Percentiles rank a stretch among this genome's conserved stretches.
Evolutionary conservation across 2,888 invertebrate species (phyloP).

Genomic region (Caenorhabditis sinica): DNA sequence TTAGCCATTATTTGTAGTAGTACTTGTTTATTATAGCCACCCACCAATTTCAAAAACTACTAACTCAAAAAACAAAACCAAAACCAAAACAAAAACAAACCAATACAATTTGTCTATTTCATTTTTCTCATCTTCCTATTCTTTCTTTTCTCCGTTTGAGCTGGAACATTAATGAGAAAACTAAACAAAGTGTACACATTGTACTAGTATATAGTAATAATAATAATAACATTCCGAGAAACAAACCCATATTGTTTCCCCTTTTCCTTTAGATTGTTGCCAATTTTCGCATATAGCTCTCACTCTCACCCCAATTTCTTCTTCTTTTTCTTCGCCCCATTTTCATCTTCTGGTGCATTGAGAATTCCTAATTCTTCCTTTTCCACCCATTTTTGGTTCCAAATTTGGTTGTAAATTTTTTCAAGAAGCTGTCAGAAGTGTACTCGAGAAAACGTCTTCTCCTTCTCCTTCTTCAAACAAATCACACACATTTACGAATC

Average conservation of each 20-base stretch:
- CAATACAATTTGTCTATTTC: constrained; percentile 1
- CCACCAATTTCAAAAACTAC: constrained; percentile 10
- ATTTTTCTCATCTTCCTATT: neutral
- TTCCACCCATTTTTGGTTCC: constrained; percentile 7
- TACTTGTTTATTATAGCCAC: neutral
- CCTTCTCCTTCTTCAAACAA: constrained; percentile 29
- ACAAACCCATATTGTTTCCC: constrained; percentile 42
- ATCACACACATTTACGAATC: constrained; percentile 10
- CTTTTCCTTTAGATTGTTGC: constrained; percentile 31
- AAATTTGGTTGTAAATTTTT: too few relatives aligned
- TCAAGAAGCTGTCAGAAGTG: constrained; percentile 35
- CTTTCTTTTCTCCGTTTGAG: neutral
- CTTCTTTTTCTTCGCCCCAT: constrained; percentile 18
- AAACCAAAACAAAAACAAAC: constrained; percentile 30
- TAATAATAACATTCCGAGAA: constrained; percentile 5
- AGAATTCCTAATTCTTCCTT: constrained; percentile 11
- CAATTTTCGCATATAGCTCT: constrained; percentile 32
- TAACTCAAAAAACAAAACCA: too few relatives aligned
- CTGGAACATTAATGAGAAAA: constrained; percentile 16
- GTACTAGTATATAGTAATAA: constrained; percentile 26
- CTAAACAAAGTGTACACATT: constrained; percentile 11
- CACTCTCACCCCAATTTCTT: neutral
- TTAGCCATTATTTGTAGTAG: neutral
- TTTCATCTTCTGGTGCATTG: constrained; percentile 5
- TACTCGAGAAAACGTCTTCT: constrained; percentile 35